Evolutionary conservation across 2,797 vertebrate genomes (phyloP).

Genomic region (Pseudomugil tenellus): DNA sequence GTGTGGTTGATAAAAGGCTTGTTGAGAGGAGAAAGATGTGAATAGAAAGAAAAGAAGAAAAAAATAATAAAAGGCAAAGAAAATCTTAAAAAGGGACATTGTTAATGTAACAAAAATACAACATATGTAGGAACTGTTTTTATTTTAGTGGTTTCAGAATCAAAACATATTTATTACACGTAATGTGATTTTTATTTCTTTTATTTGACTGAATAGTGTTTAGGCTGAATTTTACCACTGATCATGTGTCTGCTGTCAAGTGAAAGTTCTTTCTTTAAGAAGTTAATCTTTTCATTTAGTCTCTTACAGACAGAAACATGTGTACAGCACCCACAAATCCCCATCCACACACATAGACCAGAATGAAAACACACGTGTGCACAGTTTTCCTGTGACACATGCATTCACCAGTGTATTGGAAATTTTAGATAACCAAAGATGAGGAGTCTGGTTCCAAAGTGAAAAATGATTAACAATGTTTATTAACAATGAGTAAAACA

Average conservation of each 20-base stretch:
- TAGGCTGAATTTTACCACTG: constrained; percentile 16
- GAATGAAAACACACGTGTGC: constrained; percentile 17
- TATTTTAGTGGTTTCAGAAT: constrained; percentile 4
- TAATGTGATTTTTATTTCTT: constrained; percentile 27
- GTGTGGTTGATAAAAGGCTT: constrained; percentile 40
- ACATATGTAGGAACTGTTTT: not conserved
- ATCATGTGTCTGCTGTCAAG: constrained; percentile 36
- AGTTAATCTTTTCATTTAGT: constrained; percentile 33
- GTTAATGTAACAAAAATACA: not conserved
- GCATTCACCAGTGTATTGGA: too few species aligned
- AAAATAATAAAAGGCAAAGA: constrained; percentile 19
- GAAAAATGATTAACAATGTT: too few species aligned
- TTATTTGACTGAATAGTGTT: constrained; percentile 26
- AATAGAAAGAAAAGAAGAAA: constrained; percentile 30
- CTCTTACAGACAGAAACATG: constrained; percentile 25
- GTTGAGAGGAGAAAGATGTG: constrained; percentile 23
- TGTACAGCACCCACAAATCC: constrained; percentile 1
- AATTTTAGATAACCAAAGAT: too few species aligned
- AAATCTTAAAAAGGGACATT: constrained; percentile 23
- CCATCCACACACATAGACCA: constrained; percentile 4
- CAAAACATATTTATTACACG: constrained; percentile 3
- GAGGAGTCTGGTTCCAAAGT: too few species aligned
- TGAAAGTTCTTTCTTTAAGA: constrained; percentile 39
- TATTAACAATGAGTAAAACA: too few species aligned
- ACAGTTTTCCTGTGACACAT: constrained; percentile 43